Evolutionary conservation across 2,797 vertebrate genomes (phyloP), one percentile per base, ranked within the genome.

Genomic region (Karalla daura): DNA sequence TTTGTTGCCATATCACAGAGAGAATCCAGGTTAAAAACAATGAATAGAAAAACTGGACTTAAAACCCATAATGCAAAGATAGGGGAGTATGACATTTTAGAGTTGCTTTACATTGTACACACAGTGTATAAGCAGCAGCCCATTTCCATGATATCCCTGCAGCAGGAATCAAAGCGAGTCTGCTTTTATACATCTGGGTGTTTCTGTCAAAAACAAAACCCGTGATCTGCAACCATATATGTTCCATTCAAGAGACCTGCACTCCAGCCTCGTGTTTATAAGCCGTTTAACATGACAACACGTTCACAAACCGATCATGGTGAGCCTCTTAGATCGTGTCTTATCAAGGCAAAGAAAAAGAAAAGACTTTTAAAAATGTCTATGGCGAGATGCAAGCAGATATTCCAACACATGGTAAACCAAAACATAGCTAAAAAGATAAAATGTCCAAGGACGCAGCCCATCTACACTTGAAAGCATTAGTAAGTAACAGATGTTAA

Each of bases 401-500:
- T 54, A 73, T 69, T 73, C 55, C 45, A 63, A 66, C 72, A 76
- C 51, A 55, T 77, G 63, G 63, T 58, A 50, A 83, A 78, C 67
- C 65, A 52, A 85, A 80, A 81, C 27, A 53, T 70, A 74, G 76
- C 72, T 76, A 60, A 75, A 33, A 81, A 83, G 79, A 78, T 86
- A 76, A 85, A 86, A 85, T 43, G 76, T 78, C 71, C 65, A 47
- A n/a, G 59, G 65, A 81, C 32, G 30, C 55, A 60, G 80, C 41
- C 63, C 63, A 44, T 71, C 70, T 79, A 89, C 36, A 80, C 45
- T 73, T 78, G 33, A 61, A 78, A 86, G 86, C 80, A 63, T 85
- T 83, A 82, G 81, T 84, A 90, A 87, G 88, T 92, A 91, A 92
- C 87, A 82, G 86, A 83, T 76, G 77, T 86, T 86, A 86, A 89